These are phyloP conservation scores for Spinibarbus caldwelli DNA, from an alignment of 2,797 vertebrate species.

Conservation along the genomic window DNA sequence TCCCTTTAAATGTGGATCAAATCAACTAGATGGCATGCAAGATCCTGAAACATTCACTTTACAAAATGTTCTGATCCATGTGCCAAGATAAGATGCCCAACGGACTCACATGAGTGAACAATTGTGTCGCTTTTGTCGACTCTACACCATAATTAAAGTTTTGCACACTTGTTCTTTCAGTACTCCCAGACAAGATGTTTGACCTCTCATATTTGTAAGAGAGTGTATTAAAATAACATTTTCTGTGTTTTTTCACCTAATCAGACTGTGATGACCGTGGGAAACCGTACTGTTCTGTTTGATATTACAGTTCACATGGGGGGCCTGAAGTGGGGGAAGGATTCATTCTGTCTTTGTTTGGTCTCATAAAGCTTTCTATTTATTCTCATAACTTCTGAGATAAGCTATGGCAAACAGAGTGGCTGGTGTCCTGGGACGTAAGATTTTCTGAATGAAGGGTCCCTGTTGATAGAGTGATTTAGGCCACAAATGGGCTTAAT, in stretches of 20 bases:
- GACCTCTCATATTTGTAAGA: neutral
- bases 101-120: slow-evolving; percentile 8
- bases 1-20: neutral
- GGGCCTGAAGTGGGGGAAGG: slow-evolving; percentile 13
- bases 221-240: neutral
- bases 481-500: slow-evolving; percentile 21
- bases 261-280: slow-evolving; percentile 11
- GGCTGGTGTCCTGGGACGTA: neutral
- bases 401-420: slow-evolving; percentile 44
- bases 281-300: slow-evolving; percentile 34
- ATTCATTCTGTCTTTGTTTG: slow-evolving; percentile 34
- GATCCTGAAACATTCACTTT: neutral
- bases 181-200: neutral
- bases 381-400: slow-evolving; percentile 48
- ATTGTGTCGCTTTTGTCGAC: neutral
- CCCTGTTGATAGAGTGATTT: slow-evolving; percentile 35
- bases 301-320: slow-evolving; percentile 17
- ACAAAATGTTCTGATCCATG: slow-evolving; percentile 12
- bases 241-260: neutral
- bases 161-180: neutral
- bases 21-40: slow-evolving; percentile 4
- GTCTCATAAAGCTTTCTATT: slow-evolving; percentile 54
- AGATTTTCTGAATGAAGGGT: slow-evolving; percentile 39
- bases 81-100: slow-evolving; percentile 30
- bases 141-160: neutral